Evolutionary conservation across 2,797 vertebrate genomes (phyloP).

Genomic region (Hirundo rustica): DNA sequence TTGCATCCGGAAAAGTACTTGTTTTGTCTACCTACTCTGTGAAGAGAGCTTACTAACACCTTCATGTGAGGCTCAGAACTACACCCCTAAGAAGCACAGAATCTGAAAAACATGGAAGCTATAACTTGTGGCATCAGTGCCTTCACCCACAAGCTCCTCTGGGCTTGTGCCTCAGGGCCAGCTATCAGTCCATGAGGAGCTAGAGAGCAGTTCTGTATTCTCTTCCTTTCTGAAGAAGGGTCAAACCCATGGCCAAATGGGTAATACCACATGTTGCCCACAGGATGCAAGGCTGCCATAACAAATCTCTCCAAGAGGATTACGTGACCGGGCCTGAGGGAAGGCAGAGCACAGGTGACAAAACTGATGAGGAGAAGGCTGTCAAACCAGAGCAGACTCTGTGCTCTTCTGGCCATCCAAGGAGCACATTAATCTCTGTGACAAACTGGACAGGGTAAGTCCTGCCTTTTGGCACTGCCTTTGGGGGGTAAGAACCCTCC

Average conservation of each 20-base stretch:
- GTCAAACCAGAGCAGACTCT: background rate
- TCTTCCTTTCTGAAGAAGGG: background rate
- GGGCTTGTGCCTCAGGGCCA: background rate
- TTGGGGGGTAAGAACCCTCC: background rate
- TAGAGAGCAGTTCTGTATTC: background rate
- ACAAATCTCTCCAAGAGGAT: background rate
- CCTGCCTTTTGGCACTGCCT: background rate
- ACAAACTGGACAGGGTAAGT: background rate
- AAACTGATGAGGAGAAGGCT: background rate
- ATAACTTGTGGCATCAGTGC: background rate
- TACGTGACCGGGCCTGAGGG: background rate
- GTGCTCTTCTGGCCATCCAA: background rate
- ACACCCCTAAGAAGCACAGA: background rate
- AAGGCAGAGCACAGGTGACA: slow-evolving; percentile 17
- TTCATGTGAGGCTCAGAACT: background rate
- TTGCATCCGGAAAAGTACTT: background rate
- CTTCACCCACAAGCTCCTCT: background rate
- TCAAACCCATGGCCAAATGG: background rate
- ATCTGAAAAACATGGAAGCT: background rate
- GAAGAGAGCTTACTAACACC: background rate
- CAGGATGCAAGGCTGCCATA: background rate
- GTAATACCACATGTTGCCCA: background rate
- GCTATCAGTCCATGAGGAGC: background rate
- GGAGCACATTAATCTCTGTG: background rate
- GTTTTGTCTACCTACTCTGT: background rate